Evolutionary conservation across 2,113 vertebrate species (phyloP).

Genomic region (Laticauda laticaudata): DNA sequence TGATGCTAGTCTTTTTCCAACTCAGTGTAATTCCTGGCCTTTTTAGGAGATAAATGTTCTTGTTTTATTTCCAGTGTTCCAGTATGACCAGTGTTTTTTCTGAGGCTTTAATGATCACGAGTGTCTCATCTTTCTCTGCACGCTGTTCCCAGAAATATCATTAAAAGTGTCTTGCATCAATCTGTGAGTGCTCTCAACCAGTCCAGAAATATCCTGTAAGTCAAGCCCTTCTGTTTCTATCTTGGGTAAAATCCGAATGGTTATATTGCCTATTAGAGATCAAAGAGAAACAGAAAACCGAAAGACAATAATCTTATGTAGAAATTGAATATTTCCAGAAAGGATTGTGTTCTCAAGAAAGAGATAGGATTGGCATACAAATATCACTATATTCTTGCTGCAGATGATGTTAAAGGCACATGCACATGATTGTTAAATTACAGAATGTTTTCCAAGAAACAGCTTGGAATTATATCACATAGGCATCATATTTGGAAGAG

Average conservation of each 20-base stretch:
- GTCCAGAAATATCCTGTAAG: neutral
- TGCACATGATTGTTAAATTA: neutral
- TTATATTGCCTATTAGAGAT: neutral
- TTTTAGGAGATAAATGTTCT: neutral
- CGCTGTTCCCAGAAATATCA: neutral
- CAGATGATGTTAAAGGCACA: neutral
- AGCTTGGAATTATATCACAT: neutral
- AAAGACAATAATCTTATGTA: neutral
- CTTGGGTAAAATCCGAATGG: conserved; percentile 18
- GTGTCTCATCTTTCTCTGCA: neutral
- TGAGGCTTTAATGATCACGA: neutral
- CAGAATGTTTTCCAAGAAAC: neutral
- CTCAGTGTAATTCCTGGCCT: neutral
- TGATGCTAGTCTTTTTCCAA: neutral
- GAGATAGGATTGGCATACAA: neutral
- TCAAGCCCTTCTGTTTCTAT: conserved; percentile 12
- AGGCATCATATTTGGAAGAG: neutral
- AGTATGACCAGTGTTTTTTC: neutral
- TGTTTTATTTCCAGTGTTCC: neutral
- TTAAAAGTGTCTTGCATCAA: conserved; percentile 3
- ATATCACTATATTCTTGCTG: neutral
- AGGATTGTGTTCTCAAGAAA: neutral
- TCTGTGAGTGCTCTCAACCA: neutral
- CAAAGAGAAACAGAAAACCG: neutral
- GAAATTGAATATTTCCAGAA: neutral